Base-by-base conservation (phyloP, 2,113 vertebrate genomes). In the Neodontobutis hainanensis region DNA sequence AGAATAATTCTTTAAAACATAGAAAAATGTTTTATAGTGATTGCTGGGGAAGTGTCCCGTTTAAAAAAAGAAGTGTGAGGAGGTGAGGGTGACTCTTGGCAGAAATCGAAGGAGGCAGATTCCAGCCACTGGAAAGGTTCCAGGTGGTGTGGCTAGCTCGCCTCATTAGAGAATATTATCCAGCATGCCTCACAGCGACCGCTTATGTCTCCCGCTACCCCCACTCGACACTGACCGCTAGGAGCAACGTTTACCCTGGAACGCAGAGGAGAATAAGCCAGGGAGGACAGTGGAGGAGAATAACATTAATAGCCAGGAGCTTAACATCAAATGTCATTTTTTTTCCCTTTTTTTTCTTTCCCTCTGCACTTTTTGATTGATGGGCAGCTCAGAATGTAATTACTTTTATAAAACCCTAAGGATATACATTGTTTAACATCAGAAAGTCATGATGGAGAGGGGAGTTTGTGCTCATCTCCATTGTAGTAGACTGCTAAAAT, bases 131-230 rank as follows among this genome's bases (percentile, higher is more conserved):
- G 76, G 78, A 77, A 15, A 60, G 61, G 70, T 78, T 89, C 77
- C 81, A 91, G 84, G 85, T 87, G 74, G 71, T 35, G 45, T 61
- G 82, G 75, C 73, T 66, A 61, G 68, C 71, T 81, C 61, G 61
- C 75, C 85, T 90, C 87, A 89, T 90, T 87, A 90, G 62, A 87
- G 77, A 81, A 85, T 82, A 86, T 87, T 86, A 87, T 74, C 79
- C 77, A 77, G 71, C 75, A 77, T 84, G 68, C 81, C 77, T 86
- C 69, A 73, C 66, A 64, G 74, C 77, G 70, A 69, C 71, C 27
- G 19, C 53, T 16, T 45, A 10, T 66, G 58, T 61, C 68, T 52
- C n/a, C 15, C 56, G 45, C 53, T 19, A 19, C 46, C 44, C 36
- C 53, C 72, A 35, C 42, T 48, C 44, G 0, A 40, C 8, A 0